These are phyloP conservation scores for Etheostoma spectabile DNA, from an alignment of 2,113 vertebrate species.

Conservation along the genomic window DNA sequence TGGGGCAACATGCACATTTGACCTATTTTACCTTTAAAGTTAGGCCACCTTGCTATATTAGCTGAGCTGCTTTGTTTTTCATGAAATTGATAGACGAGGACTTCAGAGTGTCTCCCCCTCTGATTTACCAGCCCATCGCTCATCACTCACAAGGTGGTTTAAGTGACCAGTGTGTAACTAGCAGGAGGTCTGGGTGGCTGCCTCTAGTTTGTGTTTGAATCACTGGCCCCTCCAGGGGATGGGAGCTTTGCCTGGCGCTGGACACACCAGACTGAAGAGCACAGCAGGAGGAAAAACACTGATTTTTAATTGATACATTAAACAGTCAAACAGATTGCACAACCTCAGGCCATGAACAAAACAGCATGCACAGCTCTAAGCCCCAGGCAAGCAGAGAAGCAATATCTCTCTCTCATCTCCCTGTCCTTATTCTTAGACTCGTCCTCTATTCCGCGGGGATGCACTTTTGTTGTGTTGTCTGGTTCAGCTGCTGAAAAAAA, in stretches of 20 bases:
- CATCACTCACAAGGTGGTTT: slow-evolving; percentile 31
- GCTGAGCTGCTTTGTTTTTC: neutral
- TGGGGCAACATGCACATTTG: neutral
- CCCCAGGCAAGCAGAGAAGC: slow-evolving; percentile 40
- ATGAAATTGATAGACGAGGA: neutral
- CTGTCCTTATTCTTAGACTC: slow-evolving; percentile 28
- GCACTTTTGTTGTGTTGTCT: slow-evolving; percentile 38
- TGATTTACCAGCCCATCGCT: slow-evolving; percentile 22
- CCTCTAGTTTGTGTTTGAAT: slow-evolving; percentile 54
- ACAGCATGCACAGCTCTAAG: slow-evolving; percentile 58
- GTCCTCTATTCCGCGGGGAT: slow-evolving; percentile 29
- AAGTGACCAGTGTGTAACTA: slow-evolving; percentile 12
- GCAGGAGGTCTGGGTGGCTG: slow-evolving; percentile 35
- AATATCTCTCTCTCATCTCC: slow-evolving; percentile 18
- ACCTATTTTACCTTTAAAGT: neutral
- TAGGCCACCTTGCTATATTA: neutral
- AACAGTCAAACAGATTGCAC: slow-evolving; percentile 83
- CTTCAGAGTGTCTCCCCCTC: neutral
- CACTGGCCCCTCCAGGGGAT: slow-evolving; percentile 45
- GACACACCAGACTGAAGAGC: slow-evolving; percentile 54
- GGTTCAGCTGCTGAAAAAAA: slow-evolving; percentile 45
- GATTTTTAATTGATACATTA: slow-evolving; percentile 84
- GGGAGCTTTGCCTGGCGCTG: slow-evolving; percentile 34
- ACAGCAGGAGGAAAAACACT: slow-evolving; percentile 63
- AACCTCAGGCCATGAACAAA: slow-evolving; percentile 78